Conservation (phyloP, 2,888 invertebrate genomes). For the Xestia c-nigrum region DNA sequence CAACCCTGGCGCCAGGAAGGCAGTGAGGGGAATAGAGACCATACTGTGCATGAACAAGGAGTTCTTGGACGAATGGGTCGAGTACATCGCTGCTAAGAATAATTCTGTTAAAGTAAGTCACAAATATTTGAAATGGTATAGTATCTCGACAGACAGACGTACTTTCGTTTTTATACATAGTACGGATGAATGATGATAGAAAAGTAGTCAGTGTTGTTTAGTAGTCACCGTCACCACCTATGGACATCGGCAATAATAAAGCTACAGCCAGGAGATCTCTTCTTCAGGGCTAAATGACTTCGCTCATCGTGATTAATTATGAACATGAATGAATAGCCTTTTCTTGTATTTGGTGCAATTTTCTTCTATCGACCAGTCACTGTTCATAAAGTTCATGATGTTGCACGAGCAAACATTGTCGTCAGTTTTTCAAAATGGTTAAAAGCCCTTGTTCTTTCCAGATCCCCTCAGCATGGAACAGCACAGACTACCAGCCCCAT, state of each 20-base stretch:
- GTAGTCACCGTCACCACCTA: not conserved
- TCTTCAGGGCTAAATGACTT: not conserved
- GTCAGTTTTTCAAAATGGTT: not conserved
- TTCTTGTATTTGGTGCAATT: not conserved
- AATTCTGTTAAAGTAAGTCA: slow-evolving; percentile 76
- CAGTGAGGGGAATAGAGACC: slow-evolving; percentile 84
- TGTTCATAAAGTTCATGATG: not conserved
- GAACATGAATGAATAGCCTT: not conserved
- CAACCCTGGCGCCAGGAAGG: slow-evolving; percentile 73
- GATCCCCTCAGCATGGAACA: slow-evolving; percentile 76
- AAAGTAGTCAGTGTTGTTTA: not conserved
- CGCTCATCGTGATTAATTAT: no score
- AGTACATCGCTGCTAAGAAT: slow-evolving; percentile 74
- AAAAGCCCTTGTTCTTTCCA: slow-evolving; percentile 57
- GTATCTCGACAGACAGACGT: not conserved
- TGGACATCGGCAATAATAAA: not conserved
- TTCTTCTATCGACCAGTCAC: not conserved
- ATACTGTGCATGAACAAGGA: slow-evolving; percentile 83
- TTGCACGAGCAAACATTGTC: not conserved
- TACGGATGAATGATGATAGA: not conserved
- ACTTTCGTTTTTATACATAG: not conserved
- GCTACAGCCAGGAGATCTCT: not conserved
- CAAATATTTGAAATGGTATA: not conserved
- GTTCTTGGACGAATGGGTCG: slow-evolving; percentile 85
- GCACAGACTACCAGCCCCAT: slow-evolving; percentile 75